Evolutionary conservation across 2,797 vertebrate species (phyloP).

Genomic region (Syncerus caffer): DNA sequence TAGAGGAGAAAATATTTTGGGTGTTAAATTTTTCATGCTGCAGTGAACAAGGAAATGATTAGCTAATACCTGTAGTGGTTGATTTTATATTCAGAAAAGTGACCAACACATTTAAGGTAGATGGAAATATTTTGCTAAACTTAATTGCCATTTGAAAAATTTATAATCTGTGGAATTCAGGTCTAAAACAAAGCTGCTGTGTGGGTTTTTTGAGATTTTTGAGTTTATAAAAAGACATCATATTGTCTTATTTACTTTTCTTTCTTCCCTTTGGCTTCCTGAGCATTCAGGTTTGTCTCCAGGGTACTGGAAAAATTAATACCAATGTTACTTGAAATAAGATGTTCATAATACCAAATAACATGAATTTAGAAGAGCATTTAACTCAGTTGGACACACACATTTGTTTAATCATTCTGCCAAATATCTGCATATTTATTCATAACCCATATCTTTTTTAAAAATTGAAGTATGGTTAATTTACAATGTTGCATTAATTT

Average conservation of each 20-base stretch:
- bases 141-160: slow-evolving; percentile 62
- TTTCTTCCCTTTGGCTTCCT: neutral
- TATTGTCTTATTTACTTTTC: neutral
- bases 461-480: neutral
- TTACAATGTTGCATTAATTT: neutral
- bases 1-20: slow-evolving; percentile 52
- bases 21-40: slow-evolving; percentile 74
- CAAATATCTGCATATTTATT: neutral
- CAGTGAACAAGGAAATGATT: slow-evolving; percentile 48
- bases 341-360: neutral
- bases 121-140: slow-evolving; percentile 49
- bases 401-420: neutral
- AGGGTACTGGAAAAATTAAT: neutral
- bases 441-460: neutral
- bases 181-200: neutral
- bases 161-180: slow-evolving; percentile 32
- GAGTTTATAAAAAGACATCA: neutral
- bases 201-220: neutral
- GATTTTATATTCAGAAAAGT: slow-evolving; percentile 59
- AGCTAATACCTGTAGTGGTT: slow-evolving; percentile 17
- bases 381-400: neutral
- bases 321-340: neutral
- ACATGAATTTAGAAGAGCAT: neutral
- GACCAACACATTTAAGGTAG: slow-evolving; percentile 3
- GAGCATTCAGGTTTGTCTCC: neutral